These are phyloP conservation scores for Talpa occidentalis DNA, from an alignment of 2,113 vertebrate species.

Conservation along the genomic window DNA sequence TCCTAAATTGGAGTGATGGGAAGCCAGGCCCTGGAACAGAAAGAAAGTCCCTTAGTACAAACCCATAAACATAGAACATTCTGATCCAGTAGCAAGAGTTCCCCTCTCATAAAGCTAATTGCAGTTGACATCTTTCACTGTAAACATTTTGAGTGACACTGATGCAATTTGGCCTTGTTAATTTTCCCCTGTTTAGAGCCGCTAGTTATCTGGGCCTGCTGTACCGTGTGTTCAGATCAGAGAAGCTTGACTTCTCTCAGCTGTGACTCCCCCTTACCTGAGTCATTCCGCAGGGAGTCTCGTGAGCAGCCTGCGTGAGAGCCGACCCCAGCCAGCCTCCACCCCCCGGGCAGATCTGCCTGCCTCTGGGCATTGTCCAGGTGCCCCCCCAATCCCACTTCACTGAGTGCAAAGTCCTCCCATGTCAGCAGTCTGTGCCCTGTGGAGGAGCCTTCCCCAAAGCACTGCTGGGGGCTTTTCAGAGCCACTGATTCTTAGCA, in stretches of 20 bases:
- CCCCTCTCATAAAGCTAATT: background rate
- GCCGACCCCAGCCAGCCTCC: background rate
- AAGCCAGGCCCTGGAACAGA: background rate
- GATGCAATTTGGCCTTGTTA: background rate
- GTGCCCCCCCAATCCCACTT: background rate
- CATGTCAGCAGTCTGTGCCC: background rate
- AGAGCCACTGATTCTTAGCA: slow-evolving; percentile 11
- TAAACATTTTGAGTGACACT: background rate
- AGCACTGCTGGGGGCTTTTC: background rate
- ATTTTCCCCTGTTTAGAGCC: background rate
- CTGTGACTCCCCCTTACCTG: background rate
- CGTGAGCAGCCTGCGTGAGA: background rate
- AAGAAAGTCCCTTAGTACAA: background rate
- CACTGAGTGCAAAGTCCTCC: background rate
- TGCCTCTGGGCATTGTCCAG: background rate
- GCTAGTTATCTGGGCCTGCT: background rate
- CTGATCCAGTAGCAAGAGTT: background rate
- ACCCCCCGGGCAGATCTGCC: background rate
- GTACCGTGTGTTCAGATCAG: background rate
- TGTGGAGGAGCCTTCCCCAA: background rate
- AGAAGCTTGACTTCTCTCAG: background rate
- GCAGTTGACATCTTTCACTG: background rate
- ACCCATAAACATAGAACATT: background rate
- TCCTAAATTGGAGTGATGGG: background rate
- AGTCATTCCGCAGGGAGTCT: background rate